Evolutionary conservation across 2,888 invertebrate genomes (phyloP).

Genomic region (Seira ritae): DNA sequence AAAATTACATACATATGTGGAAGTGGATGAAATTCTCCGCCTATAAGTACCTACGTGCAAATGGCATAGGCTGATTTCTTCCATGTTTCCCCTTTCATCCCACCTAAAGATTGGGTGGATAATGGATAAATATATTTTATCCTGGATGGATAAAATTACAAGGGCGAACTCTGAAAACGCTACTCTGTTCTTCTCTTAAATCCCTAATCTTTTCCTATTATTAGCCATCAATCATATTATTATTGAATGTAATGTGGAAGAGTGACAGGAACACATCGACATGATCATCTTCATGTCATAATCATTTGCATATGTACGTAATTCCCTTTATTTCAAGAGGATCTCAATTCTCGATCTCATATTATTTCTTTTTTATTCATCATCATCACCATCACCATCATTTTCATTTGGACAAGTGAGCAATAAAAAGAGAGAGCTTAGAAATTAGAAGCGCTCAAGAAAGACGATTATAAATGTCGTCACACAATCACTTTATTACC

Average conservation of each 20-base stretch:
- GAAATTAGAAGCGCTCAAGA: neutral
- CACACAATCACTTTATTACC: constrained; percentile 5
- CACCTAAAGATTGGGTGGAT: too few species aligned
- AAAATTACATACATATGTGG: too few species aligned
- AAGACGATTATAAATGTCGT: neutral
- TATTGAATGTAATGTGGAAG: neutral
- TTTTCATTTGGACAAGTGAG: constrained; percentile 28
- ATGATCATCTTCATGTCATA: constrained; percentile 28
- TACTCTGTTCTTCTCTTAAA: constrained; percentile 34
- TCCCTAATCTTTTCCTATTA: constrained; percentile 57
- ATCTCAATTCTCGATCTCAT: neutral
- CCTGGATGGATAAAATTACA: too few species aligned
- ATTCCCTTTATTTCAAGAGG: neutral
- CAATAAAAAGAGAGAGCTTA: neutral
- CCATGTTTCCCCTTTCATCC: too few species aligned
- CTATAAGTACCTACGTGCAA: too few species aligned
- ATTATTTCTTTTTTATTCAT: neutral
- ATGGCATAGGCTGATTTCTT: too few species aligned
- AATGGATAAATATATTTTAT: too few species aligned
- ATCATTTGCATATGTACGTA: constrained; percentile 33
- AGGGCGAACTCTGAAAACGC: too few species aligned
- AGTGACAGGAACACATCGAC: constrained; percentile 30
- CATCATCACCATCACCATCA: neutral
- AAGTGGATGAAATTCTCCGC: too few species aligned
- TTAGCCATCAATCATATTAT: constrained; percentile 59